Conservation (phyloP, 2,888 invertebrate species). For the Mycalesis mineus region DNA sequence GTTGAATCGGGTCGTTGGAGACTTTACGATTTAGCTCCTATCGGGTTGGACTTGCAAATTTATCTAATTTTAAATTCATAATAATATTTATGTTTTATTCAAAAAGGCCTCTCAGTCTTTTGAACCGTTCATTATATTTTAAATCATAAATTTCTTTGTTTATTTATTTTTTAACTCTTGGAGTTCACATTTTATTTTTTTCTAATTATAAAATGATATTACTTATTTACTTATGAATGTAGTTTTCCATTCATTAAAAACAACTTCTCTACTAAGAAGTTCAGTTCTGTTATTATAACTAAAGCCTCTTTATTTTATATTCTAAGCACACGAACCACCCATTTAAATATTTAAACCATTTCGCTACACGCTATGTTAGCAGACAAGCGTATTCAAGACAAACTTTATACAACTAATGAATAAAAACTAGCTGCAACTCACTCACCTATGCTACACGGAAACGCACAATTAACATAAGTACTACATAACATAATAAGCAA, state of each 20-base stretch:
- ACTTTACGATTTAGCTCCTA: constrained; percentile 2
- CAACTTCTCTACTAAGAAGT: too few relatives aligned
- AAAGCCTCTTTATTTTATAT: too few relatives aligned
- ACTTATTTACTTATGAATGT: too few relatives aligned
- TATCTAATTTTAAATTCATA: constrained; percentile 1
- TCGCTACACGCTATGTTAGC: too few relatives aligned
- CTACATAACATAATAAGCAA: constrained; percentile 21
- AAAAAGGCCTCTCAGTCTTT: not conserved
- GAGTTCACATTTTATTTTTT: too few relatives aligned
- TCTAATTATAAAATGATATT: too few relatives aligned
- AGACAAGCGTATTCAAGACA: not conserved
- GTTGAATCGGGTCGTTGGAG: constrained; percentile 11
- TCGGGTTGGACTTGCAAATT: constrained; percentile 5
- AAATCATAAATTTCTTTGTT: too few relatives aligned
- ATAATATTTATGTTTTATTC: not conserved
- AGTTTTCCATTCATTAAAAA: too few relatives aligned
- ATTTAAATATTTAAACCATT: too few relatives aligned
- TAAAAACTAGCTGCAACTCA: not conserved
- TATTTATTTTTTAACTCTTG: too few relatives aligned
- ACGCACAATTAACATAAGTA: constrained; percentile 6
- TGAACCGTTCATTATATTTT: not conserved
- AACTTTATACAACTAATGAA: not conserved
- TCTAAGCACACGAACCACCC: too few relatives aligned
- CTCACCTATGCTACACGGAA: constrained; percentile 7
- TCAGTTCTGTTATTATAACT: too few relatives aligned